Evolutionary conservation across 2,888 invertebrate species (phyloP), one percentile per base, ranked within the genome.

Genomic region (Holacanthella duospinosa): DNA sequence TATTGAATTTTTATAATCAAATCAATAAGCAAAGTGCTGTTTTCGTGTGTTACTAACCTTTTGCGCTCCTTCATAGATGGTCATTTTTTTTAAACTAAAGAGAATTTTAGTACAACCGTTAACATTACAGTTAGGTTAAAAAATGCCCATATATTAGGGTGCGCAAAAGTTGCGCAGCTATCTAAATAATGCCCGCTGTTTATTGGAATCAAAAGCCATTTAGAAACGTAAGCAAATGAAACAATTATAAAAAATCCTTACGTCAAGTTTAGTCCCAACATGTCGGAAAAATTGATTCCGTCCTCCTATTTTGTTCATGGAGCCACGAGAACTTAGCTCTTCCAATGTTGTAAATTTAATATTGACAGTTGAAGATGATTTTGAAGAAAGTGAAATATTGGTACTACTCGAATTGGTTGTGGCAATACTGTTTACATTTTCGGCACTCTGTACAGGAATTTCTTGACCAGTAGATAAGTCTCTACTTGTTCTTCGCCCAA

Each of bases 281-380:
- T 72, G 72, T 6, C 71, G 66, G 29, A 64, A 36, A 62, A 72
- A 72, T 56, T 71, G 70, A 64, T 63, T 66, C 64, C 65, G 61
- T 36, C 71, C 67, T 29, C 59, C 48, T 16, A 70, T 66, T 66
- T 66, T 69, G 59, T 61, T 62, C 6, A 72, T 43, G 1, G 63
- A n/a, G n/a, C 72, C 72, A 12, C 70, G 53, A 27, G 68, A 69
- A n/a, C 66, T 63, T 12, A 64, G 61, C 28, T 72, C 72, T 55
- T 72, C 72, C 21, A 71, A 56, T 19, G 66, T 62, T 28, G 64
- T 62, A 57, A 72, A 70, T 60, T 70, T 72, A 1, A 72, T 63
- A 27, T 59, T 60, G 48, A 64, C 29, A n/a, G 60, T 63, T 9
- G 59, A 63, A 58, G 21, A 67, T 55, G 19, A 64, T n/a, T 66